A percentile compares a stretch with the other conserved stretches of the same genome.
Conservation (phyloP, 1,140 invertebrate species). For the Chelonus insularis region DNA sequence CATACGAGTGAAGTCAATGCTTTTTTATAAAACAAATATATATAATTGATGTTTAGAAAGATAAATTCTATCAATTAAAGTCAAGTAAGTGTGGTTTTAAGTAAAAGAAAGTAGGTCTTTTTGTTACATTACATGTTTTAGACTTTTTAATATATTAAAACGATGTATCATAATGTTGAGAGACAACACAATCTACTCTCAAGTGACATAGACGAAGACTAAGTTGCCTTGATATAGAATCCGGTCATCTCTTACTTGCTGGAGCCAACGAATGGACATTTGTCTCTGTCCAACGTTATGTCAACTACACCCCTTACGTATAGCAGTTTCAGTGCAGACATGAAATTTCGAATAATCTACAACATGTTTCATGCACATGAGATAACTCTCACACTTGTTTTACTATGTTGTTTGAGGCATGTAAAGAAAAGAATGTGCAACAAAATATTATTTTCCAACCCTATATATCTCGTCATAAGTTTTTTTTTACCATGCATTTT, state of each 20-base stretch:
- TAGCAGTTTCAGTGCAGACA: conserved; percentile 5
- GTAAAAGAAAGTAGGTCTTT: too few relatives aligned
- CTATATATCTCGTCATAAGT: too few relatives aligned
- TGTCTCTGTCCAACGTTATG: conserved; percentile 13
- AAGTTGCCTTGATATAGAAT: conserved; percentile 4
- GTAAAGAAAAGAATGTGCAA: not conserved
- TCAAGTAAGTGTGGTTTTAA: too few relatives aligned
- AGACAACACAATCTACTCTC: not conserved
- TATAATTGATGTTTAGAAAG: not conserved
- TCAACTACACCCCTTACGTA: conserved; percentile 4
- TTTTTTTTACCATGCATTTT: not conserved
- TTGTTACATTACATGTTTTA: too few relatives aligned
- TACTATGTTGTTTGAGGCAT: not conserved
- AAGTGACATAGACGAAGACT: conserved; percentile 26
- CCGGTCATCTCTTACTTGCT: conserved; percentile 3
- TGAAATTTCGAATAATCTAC: conserved; percentile 9
- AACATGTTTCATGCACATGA: not conserved
- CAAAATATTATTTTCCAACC: not conserved
- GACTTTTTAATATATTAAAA: not conserved
- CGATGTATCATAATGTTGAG: not conserved
- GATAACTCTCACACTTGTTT: not conserved
- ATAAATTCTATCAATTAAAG: too few relatives aligned
- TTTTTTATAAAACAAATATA: not conserved
- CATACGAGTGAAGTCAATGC: not conserved
- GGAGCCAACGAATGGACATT: conserved; percentile 14